Evolutionary conservation across 2,797 vertebrate species (phyloP).

Genomic region (Silurus aristotelis): DNA sequence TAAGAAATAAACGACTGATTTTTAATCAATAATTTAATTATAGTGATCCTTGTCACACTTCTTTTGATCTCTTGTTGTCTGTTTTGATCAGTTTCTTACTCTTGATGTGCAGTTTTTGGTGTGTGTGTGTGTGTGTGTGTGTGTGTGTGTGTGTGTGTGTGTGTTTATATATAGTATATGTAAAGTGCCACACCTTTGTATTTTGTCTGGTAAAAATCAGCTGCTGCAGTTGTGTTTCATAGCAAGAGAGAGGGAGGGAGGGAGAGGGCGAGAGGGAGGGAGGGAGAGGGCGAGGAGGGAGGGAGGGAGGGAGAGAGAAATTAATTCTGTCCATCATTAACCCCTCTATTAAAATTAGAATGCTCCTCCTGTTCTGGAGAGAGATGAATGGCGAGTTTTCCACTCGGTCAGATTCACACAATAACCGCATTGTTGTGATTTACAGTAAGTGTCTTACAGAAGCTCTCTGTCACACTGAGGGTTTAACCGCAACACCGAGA

Average conservation of each 20-base stretch:
- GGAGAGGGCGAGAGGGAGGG: background rate
- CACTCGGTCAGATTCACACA: background rate
- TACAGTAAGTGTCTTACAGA: background rate
- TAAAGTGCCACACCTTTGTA: slow-evolving; percentile 10
- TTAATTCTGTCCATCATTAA: background rate
- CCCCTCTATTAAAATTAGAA: background rate
- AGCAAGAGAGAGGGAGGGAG: background rate
- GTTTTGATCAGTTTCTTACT: background rate
- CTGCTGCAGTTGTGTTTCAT: background rate
- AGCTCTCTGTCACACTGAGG: background rate
- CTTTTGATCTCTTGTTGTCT: background rate
- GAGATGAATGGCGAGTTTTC: background rate
- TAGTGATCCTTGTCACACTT: too few species aligned
- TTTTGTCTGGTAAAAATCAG: slow-evolving; percentile 38
- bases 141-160: slow-evolving; percentile 26
- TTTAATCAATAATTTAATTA: background rate
- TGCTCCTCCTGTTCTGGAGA: background rate
- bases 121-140: slow-evolving; percentile 21
- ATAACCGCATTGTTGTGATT: background rate
- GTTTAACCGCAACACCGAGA: background rate
- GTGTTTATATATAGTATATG: background rate
- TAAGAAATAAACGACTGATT: background rate
- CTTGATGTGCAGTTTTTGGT: background rate
- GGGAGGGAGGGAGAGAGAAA: background rate
- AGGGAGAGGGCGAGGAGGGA: background rate